Base-by-base conservation (phyloP, 92 coral and sea anemone species). In the Bergia sp. region DNA sequence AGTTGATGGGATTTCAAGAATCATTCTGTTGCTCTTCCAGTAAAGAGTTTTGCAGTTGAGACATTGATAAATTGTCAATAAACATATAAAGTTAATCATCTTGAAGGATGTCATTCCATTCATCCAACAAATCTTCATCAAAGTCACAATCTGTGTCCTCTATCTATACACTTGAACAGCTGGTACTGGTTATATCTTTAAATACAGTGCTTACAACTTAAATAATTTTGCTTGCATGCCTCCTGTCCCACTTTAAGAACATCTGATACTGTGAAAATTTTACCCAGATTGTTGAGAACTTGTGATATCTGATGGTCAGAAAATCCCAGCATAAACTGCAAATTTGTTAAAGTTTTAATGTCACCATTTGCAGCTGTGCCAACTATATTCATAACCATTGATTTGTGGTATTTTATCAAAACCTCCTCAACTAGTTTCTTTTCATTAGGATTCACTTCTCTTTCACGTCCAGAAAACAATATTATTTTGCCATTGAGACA, bases 51-150 rank as follows among this genome's bases (percentile, higher is more conserved):
- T 74, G 65, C 81, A 92, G 23, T 49, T 82, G 88, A 50, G 90
- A 86, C 72, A 92, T 79, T 61, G 85, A 58, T 58, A 90, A 16
- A 57, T 90, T 86, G n/a, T 86, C 92, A 20, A 89, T 37, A 78
- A 90, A 80, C 94, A 92, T 87, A 89, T 29, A 89, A 12, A 92
- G 85, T 57, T 92, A 94, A 94, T 88, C 88, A 85, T 94, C 96
- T 79, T 92, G 96, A 18, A 94, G 82, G 37, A 94, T 1, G 23
- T 94, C 92, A 76, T 89, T 49, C 96, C 95, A 94, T 49, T 94
- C 95, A 77, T 92, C 95, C 13, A 92, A 87, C 13, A 94, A 73
- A 43, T 92, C 95, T 43, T 93, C 94, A 65, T 87, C 94, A 90
- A 92, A 81, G 4, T 81, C 42, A 69, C 7, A 81, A 47, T 57